Evolutionary conservation across 2,113 vertebrate species (phyloP).

Genomic region (Chaetodon trifascialis): DNA sequence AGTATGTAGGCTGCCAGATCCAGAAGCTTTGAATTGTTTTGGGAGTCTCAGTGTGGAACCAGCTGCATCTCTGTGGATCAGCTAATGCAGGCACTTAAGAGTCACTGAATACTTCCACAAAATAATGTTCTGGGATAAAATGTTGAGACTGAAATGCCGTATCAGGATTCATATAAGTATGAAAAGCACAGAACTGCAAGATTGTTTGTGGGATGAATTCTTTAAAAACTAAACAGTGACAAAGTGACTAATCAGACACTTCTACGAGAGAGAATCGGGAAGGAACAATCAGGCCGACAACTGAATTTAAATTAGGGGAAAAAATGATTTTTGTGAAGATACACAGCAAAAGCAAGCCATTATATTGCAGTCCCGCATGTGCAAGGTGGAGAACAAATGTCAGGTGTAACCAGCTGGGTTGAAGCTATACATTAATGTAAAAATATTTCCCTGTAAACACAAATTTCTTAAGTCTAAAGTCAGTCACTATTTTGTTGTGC

Average conservation of each 20-base stretch:
- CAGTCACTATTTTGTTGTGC: neutral
- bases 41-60: slow-evolving; percentile 31
- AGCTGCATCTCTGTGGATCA: slow-evolving; percentile 42
- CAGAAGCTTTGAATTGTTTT: slow-evolving; percentile 61
- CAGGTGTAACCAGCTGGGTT: neutral
- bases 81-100: slow-evolving; percentile 14
- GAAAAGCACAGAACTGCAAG: neutral
- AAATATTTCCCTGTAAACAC: neutral
- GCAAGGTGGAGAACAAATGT: neutral
- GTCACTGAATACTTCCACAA: slow-evolving; percentile 3
- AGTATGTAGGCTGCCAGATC: slow-evolving; percentile 47
- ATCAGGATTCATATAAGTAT: no score
- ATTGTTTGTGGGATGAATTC: neutral
- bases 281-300: neutral
- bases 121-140: neutral
- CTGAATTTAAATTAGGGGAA: neutral
- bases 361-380: neutral
- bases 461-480: neutral
- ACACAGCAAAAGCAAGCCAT: neutral
- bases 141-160: neutral
- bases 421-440: neutral
- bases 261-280: no score
- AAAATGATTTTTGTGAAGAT: neutral
- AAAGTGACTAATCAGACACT: no score
- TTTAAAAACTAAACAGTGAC: neutral